Evolutionary conservation across 2,888 invertebrate genomes (phyloP).

Genomic region (Pseudococcus viburni): DNA sequence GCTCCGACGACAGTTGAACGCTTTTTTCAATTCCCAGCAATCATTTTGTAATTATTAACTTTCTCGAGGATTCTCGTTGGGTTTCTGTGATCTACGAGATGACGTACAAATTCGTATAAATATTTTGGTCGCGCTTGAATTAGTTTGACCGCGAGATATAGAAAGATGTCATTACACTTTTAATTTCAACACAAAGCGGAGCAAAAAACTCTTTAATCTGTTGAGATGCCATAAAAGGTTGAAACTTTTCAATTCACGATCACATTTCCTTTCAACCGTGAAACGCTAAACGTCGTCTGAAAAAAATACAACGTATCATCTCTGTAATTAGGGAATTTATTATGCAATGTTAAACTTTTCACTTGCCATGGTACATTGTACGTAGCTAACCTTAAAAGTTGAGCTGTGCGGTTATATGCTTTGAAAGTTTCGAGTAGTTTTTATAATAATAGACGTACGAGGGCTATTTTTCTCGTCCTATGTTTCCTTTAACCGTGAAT

Average conservation of each 20-base stretch:
- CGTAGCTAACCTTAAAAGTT: constrained; percentile 7
- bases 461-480: neutral
- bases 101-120: neutral
- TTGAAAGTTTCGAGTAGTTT: constrained; percentile 20
- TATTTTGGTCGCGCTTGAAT: constrained; percentile 38
- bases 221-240: constrained; percentile 25
- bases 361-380: neutral
- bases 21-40: neutral
- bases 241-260: constrained; percentile 29
- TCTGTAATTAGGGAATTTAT: constrained; percentile 16
- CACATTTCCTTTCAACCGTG: constrained; percentile 36
- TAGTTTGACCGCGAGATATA: constrained; percentile 33
- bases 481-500: constrained; percentile 46
- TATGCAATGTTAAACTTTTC: constrained; percentile 3
- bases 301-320: neutral
- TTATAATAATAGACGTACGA: neutral
- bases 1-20: neutral
- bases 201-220: constrained; percentile 14
- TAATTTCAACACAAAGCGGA: constrained; percentile 28
- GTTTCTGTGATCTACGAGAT: neutral
- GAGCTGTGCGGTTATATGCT: neutral
- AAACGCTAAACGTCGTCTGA: neutral
- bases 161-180: constrained; percentile 41
- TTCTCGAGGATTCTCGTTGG: neutral
- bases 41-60: constrained; percentile 12